Evolutionary conservation across 1,140 invertebrate species (phyloP).

Genomic region (Delia radicum): DNA sequence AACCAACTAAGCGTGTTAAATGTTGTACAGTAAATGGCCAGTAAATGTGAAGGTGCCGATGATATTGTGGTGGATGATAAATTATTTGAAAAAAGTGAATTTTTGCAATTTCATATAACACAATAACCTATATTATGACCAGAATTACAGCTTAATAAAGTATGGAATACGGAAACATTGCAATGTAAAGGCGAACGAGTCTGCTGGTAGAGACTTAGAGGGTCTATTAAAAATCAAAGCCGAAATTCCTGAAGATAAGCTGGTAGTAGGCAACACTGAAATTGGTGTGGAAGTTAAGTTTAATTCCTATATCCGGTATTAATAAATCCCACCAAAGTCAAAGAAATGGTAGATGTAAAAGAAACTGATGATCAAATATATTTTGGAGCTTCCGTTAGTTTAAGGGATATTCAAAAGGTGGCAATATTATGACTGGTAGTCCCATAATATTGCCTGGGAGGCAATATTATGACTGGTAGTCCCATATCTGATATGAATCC

Average conservation of each 20-base stretch:
- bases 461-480: conserved; percentile 94
- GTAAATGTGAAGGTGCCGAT: conserved; percentile 36
- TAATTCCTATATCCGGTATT: no score
- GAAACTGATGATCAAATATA: conserved; percentile 63
- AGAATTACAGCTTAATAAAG: conserved; percentile 71
- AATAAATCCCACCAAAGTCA: no score
- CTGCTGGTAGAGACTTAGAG: conserved; percentile 67
- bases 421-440: conserved; percentile 63
- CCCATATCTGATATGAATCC: no score
- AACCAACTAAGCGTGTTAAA: no score
- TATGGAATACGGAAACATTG: conserved; percentile 67
- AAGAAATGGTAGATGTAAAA: no score
- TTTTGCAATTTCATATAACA: conserved; percentile 71
- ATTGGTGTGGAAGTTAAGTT: no score
- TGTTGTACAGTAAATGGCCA: conserved; percentile 47
- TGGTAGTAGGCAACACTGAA: no score
- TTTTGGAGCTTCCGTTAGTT: conserved; percentile 78
- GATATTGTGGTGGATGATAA: conserved; percentile 50
- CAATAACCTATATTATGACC: conserved; percentile 95
- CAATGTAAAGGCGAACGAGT: no score
- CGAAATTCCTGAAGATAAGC: conserved; percentile 66
- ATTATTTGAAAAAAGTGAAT: no score
- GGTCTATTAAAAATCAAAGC: conserved; percentile 75
- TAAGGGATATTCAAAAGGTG: conserved; percentile 70
- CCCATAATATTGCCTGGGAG: conserved; percentile 69